Base-by-base conservation (phyloP, 2,797 vertebrate genomes). In the Myotis findleyi region DNA sequence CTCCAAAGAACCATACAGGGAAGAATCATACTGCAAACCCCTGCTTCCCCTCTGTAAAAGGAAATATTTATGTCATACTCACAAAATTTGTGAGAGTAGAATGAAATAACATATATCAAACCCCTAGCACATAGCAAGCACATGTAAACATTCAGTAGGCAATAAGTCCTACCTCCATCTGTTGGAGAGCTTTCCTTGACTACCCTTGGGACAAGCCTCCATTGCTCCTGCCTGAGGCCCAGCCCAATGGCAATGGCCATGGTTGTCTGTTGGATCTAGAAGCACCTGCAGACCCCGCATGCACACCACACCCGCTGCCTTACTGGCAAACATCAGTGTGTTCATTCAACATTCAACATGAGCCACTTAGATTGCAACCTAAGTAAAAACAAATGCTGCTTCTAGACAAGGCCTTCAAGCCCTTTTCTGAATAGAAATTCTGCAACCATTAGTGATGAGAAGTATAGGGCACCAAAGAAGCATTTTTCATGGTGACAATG, bases 191-290 rank as follows among this genome's bases (percentile, higher is more conserved):
- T 10, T 84, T 47, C 68, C 33, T 71, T n/a, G 16, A 41, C 33
- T 13, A 57, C 25, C n/a, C 5, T 9, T 16, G 14, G 55, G 30
- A 83, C 33, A 47, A 7, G 21, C 16, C 57, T 73, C 30, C 41
- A 5, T 4, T 0, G 4, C 18, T 30, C 55, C 36, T 10, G 6
- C 6, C 2, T 10, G 17, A 25, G 21, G 17, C 16, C 41, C 3
- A 9, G 47, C 36, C 53, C 64, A 38, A 30, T 18, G 6, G 11
- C 44, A 47, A 27, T 33, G 55, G 21, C 14, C 8, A 4, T 36
- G 7, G 5, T 41, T 55, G 17, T 76, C 33, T 72, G 36, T 51
- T 7, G 33, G 51, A 23, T 44, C 82, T 53, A 44, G 33, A 72
- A 85, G n/a, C 6, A 33, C 16, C 55, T 38, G 38, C 11, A 41